Conservation (phyloP, 2,888 invertebrate species). For the Phalera bucephala region DNA sequence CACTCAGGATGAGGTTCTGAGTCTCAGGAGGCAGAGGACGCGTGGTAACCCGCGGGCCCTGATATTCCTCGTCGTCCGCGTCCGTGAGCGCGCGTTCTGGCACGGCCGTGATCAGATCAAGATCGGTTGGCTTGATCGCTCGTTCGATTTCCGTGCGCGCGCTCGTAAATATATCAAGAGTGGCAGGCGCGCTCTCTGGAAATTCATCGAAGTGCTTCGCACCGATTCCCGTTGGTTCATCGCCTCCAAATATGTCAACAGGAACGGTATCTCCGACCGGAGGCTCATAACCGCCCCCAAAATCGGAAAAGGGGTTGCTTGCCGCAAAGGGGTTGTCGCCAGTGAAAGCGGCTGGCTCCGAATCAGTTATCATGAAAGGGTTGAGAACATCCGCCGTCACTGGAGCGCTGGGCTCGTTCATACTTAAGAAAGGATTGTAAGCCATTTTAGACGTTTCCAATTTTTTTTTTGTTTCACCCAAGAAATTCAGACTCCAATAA, state of each 20-base stretch:
- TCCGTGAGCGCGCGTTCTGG: slow-evolving; percentile 41
- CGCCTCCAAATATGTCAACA: slow-evolving; percentile 64
- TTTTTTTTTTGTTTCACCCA: slow-evolving; percentile 28
- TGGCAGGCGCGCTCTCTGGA: slow-evolving; percentile 23
- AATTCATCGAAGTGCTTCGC: slow-evolving; percentile 60
- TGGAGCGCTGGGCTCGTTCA: slow-evolving; percentile 84
- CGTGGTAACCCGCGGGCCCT: slow-evolving; percentile 64
- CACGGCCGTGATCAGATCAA: slow-evolving; percentile 59
- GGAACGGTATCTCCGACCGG: slow-evolving; percentile 67
- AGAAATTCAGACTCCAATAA: slow-evolving; percentile 89
- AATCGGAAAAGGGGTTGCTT: slow-evolving; percentile 87
- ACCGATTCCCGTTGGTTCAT: slow-evolving; percentile 55
- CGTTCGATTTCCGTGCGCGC: slow-evolving; percentile 39
- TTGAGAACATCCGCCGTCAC: slow-evolving; percentile 82
- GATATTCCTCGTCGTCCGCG: slow-evolving; percentile 34
- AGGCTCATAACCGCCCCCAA: slow-evolving; percentile 68
- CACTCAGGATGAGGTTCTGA: slow-evolving; percentile 92
- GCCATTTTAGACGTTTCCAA: slow-evolving; percentile 81
- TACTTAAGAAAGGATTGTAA: slow-evolving; percentile 90
- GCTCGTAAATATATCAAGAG: slow-evolving; percentile 44
- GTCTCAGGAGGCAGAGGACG: slow-evolving; percentile 90
- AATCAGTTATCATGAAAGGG: slow-evolving; percentile 86
- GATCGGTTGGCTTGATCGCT: slow-evolving; percentile 62
- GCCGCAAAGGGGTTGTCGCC: slow-evolving; percentile 89
- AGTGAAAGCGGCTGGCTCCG: slow-evolving; percentile 45